Evolutionary conservation across 2,888 invertebrate species (phyloP).

Genomic region (Watsonalla cultraria): DNA sequence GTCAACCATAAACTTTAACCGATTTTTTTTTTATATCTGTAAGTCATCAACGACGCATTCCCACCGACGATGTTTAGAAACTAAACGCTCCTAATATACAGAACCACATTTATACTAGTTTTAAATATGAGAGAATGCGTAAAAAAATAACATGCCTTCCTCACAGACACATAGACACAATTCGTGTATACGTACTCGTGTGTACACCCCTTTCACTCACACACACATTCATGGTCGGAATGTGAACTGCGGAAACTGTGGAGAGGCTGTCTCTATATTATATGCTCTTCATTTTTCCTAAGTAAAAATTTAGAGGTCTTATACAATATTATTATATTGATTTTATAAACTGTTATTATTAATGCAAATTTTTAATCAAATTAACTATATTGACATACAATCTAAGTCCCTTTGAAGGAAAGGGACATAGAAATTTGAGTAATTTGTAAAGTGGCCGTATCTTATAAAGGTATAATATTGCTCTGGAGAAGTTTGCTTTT

Average conservation of each 20-base stretch:
- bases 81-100: slow-evolving; percentile 43
- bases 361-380: too few species aligned
- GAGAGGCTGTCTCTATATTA: slow-evolving; percentile 21
- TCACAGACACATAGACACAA: slow-evolving; percentile 42
- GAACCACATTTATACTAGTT: slow-evolving; percentile 64
- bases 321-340: too few species aligned
- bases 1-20: slow-evolving; percentile 3
- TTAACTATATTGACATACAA: too few species aligned
- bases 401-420: too few species aligned
- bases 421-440: too few species aligned
- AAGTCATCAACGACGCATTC: slow-evolving; percentile 36
- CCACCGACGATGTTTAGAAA: slow-evolving; percentile 43
- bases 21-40: slow-evolving; percentile 8
- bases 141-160: slow-evolving; percentile 52
- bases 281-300: too few species aligned
- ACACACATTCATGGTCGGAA: slow-evolving; percentile 26
- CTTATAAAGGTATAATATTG: too few species aligned
- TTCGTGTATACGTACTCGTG: slow-evolving; percentile 43
- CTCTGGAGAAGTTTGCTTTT: too few species aligned
- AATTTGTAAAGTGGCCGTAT: too few species aligned
- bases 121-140: slow-evolving; percentile 50
- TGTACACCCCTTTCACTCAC: slow-evolving; percentile 68
- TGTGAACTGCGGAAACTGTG: slow-evolving; percentile 27
- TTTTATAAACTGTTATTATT: too few species aligned
- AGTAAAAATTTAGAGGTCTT: too few species aligned